A percentile compares a stretch with the other conserved stretches of the same genome.
Evolutionary conservation across 2,797 vertebrate species (phyloP).

Genomic region (Thunnus albacares): DNA sequence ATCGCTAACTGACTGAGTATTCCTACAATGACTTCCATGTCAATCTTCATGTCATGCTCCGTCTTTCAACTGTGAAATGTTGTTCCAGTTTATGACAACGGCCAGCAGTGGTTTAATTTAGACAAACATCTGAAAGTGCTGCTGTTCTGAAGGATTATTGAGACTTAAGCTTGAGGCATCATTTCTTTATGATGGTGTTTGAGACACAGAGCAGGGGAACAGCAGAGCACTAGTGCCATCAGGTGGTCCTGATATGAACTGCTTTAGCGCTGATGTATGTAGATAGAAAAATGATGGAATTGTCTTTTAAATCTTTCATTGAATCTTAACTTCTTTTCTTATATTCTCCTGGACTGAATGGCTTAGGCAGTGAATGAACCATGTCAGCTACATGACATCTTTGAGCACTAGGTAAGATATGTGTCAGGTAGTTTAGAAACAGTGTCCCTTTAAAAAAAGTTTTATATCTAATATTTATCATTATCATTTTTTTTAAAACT

Average conservation of each 20-base stretch:
- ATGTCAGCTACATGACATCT: background rate
- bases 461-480: no score
- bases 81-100: constrained; percentile 43
- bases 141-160: constrained; percentile 53
- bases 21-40: constrained; percentile 48
- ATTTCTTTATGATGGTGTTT: constrained; percentile 13
- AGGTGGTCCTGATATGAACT: constrained; percentile 39
- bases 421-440: no score
- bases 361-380: background rate
- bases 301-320: background rate
- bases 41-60: constrained; percentile 60
- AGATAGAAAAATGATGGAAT: no score
- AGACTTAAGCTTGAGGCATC: constrained; percentile 42
- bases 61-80: constrained; percentile 35
- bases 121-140: constrained; percentile 40
- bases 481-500: background rate
- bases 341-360: background rate
- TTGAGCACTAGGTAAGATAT: no score
- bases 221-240: constrained; percentile 59
- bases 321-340: background rate
- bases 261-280: background rate
- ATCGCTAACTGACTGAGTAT: constrained; percentile 20
- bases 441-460: no score
- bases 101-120: constrained; percentile 30
- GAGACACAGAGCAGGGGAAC: background rate